A percentile compares a stretch with the other conserved stretches of the same genome.
These are phyloP conservation scores for Rhagonycha fulva DNA, from an alignment of 2,888 invertebrate genomes.

Conservation along the genomic window DNA sequence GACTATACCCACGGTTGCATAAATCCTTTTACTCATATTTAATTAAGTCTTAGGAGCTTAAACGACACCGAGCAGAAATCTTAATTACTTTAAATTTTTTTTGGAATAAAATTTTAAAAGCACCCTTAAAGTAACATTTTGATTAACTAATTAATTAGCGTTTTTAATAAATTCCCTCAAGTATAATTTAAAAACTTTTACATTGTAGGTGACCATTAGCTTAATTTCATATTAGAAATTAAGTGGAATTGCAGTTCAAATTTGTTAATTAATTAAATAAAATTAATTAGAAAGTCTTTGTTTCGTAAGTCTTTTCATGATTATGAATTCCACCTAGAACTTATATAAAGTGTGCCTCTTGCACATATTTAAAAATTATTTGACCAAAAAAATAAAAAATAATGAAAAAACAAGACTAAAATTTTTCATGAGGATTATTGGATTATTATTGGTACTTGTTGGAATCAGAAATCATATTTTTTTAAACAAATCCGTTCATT, in stretches of 20 bases:
- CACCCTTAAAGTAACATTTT: background rate
- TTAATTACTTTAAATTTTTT: background rate
- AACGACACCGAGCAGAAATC: background rate
- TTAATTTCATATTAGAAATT: background rate
- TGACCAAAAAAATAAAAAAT: too few relatives aligned
- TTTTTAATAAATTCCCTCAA: background rate
- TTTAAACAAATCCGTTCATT: too few relatives aligned
- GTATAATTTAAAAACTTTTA: background rate
- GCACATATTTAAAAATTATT: too few relatives aligned
- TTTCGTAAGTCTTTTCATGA: background rate
- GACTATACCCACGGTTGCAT: background rate
- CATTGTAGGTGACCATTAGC: background rate
- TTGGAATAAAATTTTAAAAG: background rate
- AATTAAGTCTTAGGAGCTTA: background rate
- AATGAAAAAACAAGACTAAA: too few relatives aligned
- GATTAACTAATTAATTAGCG: background rate
- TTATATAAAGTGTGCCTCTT: too few relatives aligned
- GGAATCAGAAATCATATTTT: too few relatives aligned
- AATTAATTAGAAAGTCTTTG: background rate
- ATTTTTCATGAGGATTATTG: too few relatives aligned
- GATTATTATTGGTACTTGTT: too few relatives aligned
- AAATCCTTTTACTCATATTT: background rate
- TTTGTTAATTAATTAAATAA: background rate
- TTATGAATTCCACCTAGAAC: too few relatives aligned
- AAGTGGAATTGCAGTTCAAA: background rate